Evolutionary conservation across 2,797 vertebrate genomes (phyloP).

Genomic region (Lagorchestes hirsutus): DNA sequence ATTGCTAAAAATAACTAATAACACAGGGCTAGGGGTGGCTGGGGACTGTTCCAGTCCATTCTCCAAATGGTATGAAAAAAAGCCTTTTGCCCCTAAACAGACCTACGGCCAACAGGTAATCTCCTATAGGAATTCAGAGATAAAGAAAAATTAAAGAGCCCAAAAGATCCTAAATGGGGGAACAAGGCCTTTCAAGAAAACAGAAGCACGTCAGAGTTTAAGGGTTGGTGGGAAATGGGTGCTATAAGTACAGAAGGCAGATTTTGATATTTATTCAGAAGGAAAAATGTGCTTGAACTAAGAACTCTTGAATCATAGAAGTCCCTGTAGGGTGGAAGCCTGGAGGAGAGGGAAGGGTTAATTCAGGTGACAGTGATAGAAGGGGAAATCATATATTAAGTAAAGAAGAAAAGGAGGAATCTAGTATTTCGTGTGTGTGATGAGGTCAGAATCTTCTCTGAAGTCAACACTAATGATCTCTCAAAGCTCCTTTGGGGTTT

Average conservation of each 20-base stretch:
- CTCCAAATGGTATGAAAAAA: background rate
- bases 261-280: background rate
- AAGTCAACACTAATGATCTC: background rate
- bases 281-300: background rate
- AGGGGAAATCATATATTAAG: background rate
- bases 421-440: background rate
- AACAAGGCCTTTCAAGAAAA: background rate
- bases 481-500: background rate
- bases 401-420: background rate
- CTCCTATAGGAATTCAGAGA: background rate
- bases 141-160: background rate
- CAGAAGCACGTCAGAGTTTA: background rate
- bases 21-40: conserved; percentile 52
- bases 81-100: background rate
- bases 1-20: conserved; percentile 86
- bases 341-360: background rate
- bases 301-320: background rate
- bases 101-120: background rate
- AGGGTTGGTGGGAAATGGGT: background rate
- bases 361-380: background rate
- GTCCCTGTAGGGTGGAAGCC: background rate
- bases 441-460: background rate
- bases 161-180: background rate
- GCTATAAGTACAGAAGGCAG: background rate
- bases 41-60: conserved; percentile 18